phyloP scores from a whole-genome alignment of 2,797 vertebrate genomes.

The Avahi laniger region DNA sequence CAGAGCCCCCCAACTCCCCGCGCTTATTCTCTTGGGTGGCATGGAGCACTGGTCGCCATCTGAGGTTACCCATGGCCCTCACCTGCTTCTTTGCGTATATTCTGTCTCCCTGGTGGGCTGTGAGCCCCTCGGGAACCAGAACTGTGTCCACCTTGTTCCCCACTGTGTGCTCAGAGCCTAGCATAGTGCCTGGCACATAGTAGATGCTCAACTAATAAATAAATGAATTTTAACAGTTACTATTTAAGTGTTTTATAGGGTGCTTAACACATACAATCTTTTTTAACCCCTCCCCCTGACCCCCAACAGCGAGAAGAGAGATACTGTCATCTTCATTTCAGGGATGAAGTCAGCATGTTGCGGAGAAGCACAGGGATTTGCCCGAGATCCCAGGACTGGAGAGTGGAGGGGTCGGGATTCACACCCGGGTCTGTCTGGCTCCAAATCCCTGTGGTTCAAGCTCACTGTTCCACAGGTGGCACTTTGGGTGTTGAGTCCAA shows the following conservation, averaged over 20 bases:
- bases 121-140: too few species aligned
- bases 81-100: background rate
- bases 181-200: background rate
- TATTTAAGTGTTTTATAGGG: background rate
- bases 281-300: rapidly evolving
- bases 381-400: rapidly evolving
- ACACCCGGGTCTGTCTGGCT: background rate
- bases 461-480: rapidly evolving
- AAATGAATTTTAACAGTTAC: background rate
- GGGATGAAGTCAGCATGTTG: rapidly evolving
- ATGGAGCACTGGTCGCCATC: rapidly evolving
- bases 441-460: background rate
- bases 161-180: background rate
- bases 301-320: rapidly evolving
- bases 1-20: rapidly evolving
- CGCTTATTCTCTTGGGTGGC: too few species aligned
- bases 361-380: too few species aligned
- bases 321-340: rapidly evolving
- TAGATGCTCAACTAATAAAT: background rate
- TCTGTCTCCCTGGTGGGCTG: background rate
- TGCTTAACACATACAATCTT: background rate
- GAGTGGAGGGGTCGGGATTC: background rate
- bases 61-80: background rate
- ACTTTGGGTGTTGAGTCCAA: background rate
- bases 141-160: background rate